A percentile compares a stretch with the other conserved stretches of the same genome.
These are phyloP conservation scores for Seriola quinqueradiata DNA, from an alignment of 2,113 vertebrate species.

Conservation along the genomic window DNA sequence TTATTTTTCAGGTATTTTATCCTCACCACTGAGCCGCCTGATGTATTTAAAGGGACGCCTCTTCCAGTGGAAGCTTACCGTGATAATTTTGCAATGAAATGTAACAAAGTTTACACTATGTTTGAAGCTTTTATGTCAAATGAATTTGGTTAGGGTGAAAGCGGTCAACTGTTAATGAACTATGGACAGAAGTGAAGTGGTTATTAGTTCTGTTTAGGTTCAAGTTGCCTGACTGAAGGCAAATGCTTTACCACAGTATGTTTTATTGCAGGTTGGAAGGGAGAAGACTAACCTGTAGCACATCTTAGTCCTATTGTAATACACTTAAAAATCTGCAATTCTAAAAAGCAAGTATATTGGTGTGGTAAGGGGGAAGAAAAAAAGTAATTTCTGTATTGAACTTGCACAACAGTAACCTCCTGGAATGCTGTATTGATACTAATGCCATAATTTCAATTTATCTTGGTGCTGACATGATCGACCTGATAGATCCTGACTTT, in stretches of 20 bases:
- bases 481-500: conserved; percentile 22
- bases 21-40: conserved; percentile 64
- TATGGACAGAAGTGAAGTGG: conserved; percentile 2
- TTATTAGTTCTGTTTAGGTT: conserved; percentile 10
- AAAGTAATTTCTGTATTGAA: conserved; percentile 22
- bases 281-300: background rate
- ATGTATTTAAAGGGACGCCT: conserved; percentile 27
- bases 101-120: conserved; percentile 44
- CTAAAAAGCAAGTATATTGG: background rate
- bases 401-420: conserved; percentile 53
- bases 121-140: conserved; percentile 25
- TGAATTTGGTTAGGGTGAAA: conserved; percentile 20
- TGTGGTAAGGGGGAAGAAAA: background rate
- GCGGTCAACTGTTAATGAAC: conserved; percentile 7
- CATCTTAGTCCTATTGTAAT: conserved; percentile 1
- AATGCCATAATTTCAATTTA: conserved; percentile 20
- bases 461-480: conserved; percentile 32
- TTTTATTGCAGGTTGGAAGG: conserved; percentile 17
- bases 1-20: conserved; percentile 72
- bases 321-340: background rate
- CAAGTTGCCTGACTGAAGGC: background rate
- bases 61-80: conserved; percentile 30
- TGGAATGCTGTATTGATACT: conserved; percentile 50
- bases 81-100: conserved; percentile 43
- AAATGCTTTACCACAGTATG: background rate